Evolutionary conservation across 2,888 invertebrate species (phyloP), one percentile per base, ranked within the genome.

Genomic region (Napeogenes inachia): DNA sequence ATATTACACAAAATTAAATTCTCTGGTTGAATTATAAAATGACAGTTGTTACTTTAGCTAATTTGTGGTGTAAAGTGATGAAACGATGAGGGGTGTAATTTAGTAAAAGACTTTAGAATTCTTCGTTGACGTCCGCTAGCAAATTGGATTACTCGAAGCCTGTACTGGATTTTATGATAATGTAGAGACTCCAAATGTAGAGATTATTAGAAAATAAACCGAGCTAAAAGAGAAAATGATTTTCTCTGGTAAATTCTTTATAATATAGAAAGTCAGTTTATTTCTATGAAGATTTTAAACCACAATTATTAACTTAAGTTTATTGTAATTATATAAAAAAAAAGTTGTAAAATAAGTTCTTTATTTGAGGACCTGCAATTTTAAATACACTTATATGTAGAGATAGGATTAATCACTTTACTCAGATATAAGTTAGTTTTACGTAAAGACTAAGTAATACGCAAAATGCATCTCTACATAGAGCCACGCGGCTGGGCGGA

Each of bases 81-180:
- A 62, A 63, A 56, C 66, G 72, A 69, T 68, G 71, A 74, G 75
- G 75, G 75, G 71, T 73, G 74, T 75, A 85, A 89, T 87, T 85
- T 84, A 70, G 77, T 80, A 73, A 77, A 77, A 77, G 74, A 72
- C 72, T 84, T 87, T 84, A 85, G 74, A 83, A 88, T 87, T 86
- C 85, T 84, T 79, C 74, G 77, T 63, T 75, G 75, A 74, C 73
- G 80, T 76, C 72, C 77, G 73, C 70, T 78, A 63, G 70, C 76
- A 88, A 89, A 89, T 89, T 89, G 87, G 89, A 89, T 89, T 89
- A 89, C 83, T 80, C 78, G 84, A 76, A 81, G 84, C 73, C 69
- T 73, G 73, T 72, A 71, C 71, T 73, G 71, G 81, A 77, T 85
- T 89, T 89, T 84, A 87, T 87, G 80, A 86, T 87, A 84, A 85